Conservation (phyloP, 1,140 invertebrate genomes). For the Hylaeus anthracinus region DNA sequence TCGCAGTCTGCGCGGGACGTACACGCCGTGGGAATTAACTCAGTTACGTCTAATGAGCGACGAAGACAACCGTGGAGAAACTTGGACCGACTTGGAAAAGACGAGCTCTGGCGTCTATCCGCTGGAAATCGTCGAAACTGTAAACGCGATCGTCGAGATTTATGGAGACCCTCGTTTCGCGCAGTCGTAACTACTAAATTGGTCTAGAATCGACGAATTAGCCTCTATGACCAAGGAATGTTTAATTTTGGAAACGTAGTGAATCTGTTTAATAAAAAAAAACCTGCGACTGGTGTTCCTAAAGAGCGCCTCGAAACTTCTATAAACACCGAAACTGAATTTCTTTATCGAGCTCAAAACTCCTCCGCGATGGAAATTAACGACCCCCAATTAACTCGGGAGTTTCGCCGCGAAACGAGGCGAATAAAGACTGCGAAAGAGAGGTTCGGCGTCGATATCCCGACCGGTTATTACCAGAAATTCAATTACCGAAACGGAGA, state of each 20-base stretch:
- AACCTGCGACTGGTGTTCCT: too few relatives aligned
- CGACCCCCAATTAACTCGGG: not conserved
- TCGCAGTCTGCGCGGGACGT: conserved; percentile 53
- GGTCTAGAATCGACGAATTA: too few relatives aligned
- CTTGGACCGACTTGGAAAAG: conserved; percentile 35
- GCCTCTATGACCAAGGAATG: too few relatives aligned
- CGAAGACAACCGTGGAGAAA: conserved; percentile 34
- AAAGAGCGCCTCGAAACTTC: not conserved
- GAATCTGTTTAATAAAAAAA: too few relatives aligned
- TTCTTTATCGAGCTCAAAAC: not conserved
- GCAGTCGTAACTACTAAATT: too few relatives aligned
- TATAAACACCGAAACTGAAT: not conserved
- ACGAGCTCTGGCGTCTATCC: not conserved
- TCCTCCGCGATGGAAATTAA: not conserved
- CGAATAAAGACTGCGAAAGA: not conserved
- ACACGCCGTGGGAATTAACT: conserved; percentile 64
- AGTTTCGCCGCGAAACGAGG: not conserved
- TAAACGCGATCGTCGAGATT: too few relatives aligned
- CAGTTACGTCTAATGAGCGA: conserved; percentile 62
- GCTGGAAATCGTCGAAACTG: conserved; percentile 4
- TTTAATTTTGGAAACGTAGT: too few relatives aligned
- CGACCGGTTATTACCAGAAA: not conserved
- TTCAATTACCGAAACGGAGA: conserved; percentile 4
- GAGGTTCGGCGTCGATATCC: not conserved
- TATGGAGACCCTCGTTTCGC: too few relatives aligned